Percentiles rank a stretch among this genome's conserved stretches.
These are phyloP conservation scores for Enoplolaimus lenunculus DNA, from an alignment of 2,888 invertebrate genomes.

Conservation along the genomic window DNA sequence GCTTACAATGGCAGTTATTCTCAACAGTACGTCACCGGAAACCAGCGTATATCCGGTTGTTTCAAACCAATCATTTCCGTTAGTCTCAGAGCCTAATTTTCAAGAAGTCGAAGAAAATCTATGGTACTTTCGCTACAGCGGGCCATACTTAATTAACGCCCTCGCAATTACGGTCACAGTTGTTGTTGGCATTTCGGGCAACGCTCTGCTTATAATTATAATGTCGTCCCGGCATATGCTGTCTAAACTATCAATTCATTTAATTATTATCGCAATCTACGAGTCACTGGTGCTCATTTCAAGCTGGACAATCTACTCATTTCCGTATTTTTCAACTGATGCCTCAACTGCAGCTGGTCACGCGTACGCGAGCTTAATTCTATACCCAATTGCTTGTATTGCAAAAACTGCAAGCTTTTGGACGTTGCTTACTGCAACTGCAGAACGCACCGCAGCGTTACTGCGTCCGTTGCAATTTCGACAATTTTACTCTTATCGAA, in stretches of 20 bases:
- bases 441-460: neutral
- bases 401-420: neutral
- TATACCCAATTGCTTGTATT: neutral
- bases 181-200: neutral
- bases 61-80: no score
- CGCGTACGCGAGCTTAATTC: neutral
- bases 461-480: neutral
- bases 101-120: no score
- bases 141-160: neutral
- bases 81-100: no score
- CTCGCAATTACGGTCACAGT: neutral
- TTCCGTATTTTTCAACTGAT: no score
- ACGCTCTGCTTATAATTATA: neutral
- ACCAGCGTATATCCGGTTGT: no score
- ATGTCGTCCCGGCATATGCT: neutral
- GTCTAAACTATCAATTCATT: neutral
- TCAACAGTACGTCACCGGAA: no score
- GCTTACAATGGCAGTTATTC: no score
- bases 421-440: neutral
- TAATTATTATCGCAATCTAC: neutral
- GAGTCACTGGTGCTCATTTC: neutral
- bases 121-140: no score
- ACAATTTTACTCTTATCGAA: neutral
- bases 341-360: no score
- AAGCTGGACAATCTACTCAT: neutral